These are phyloP conservation scores for Malthinus flaveolus DNA, from an alignment of 2,888 invertebrate genomes.

Conservation along the genomic window DNA sequence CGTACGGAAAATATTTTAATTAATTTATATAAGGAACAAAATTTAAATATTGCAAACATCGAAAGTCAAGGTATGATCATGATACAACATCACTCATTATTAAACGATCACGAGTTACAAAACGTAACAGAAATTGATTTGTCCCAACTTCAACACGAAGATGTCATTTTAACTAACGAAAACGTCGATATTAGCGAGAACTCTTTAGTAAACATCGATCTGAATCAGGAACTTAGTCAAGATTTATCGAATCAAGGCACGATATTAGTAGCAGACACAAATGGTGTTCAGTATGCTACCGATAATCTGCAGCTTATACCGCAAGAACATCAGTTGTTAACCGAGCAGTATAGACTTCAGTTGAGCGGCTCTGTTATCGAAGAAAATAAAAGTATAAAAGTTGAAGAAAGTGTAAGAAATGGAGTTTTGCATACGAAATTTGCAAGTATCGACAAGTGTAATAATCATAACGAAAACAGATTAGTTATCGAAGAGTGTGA, in stretches of 20 bases:
- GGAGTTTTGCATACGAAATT: neutral
- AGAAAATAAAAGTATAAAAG: neutral
- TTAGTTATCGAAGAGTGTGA: neutral
- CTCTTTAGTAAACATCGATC: constrained; percentile 46
- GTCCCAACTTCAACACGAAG: constrained; percentile 44
- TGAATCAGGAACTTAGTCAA: constrained; percentile 48
- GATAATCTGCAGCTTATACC: constrained; percentile 45
- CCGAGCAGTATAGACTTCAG: constrained; percentile 39
- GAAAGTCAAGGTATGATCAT: constrained; percentile 44
- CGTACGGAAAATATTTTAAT: constrained; percentile 59
- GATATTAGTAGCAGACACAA: constrained; percentile 39
- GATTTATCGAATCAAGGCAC: constrained; percentile 47
- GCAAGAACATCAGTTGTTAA: constrained; percentile 43
- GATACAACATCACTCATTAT: constrained; percentile 44
- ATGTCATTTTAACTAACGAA: constrained; percentile 46
- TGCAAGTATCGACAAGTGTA: too few species aligned
- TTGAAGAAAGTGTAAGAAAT: neutral
- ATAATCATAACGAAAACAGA: too few species aligned
- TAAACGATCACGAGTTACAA: constrained; percentile 41
- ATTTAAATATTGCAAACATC: constrained; percentile 34
- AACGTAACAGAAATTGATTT: constrained; percentile 47
- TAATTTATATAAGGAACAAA: constrained; percentile 46
- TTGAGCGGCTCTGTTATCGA: neutral
- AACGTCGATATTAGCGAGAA: constrained; percentile 44
- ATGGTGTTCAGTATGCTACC: constrained; percentile 37